These are phyloP conservation scores for Dipodomys stephensi DNA, from an alignment of 2,113 vertebrate species.

Conservation along the genomic window DNA sequence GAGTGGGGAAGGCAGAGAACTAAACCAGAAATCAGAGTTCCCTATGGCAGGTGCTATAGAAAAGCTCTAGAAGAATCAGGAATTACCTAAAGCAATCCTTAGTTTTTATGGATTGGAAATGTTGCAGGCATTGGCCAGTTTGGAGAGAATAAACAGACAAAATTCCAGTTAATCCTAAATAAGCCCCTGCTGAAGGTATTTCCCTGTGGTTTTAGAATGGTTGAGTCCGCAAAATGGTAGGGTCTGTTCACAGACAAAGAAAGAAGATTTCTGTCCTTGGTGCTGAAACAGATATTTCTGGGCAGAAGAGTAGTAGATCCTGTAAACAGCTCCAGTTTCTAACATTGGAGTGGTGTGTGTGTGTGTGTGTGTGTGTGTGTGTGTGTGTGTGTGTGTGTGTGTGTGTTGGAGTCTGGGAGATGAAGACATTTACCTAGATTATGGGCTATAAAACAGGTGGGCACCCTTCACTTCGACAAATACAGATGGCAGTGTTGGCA, in stretches of 20 bases:
- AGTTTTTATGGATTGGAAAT: slow-evolving; percentile 11
- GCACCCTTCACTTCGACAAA: background rate
- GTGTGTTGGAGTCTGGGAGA: background rate
- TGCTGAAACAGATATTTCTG: slow-evolving; percentile 17
- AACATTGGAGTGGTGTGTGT: background rate
- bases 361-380: background rate
- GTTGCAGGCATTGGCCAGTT: background rate
- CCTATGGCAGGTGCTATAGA: background rate
- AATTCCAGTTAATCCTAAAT: background rate
- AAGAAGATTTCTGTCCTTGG: background rate
- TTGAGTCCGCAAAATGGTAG: too few species aligned
- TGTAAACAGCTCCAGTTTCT: background rate
- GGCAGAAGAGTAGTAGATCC: background rate
- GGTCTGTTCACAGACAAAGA: background rate
- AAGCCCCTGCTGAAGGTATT: background rate
- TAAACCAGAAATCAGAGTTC: background rate
- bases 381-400: background rate
- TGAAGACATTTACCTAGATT: background rate
- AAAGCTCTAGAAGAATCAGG: background rate
- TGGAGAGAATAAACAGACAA: background rate
- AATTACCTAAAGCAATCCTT: background rate
- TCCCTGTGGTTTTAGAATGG: background rate
- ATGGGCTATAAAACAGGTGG: background rate
- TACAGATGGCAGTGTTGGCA: background rate
- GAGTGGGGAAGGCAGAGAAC: background rate